Base-by-base conservation (phyloP, 2,113 vertebrate species). In the Cebidichthys violaceus region DNA sequence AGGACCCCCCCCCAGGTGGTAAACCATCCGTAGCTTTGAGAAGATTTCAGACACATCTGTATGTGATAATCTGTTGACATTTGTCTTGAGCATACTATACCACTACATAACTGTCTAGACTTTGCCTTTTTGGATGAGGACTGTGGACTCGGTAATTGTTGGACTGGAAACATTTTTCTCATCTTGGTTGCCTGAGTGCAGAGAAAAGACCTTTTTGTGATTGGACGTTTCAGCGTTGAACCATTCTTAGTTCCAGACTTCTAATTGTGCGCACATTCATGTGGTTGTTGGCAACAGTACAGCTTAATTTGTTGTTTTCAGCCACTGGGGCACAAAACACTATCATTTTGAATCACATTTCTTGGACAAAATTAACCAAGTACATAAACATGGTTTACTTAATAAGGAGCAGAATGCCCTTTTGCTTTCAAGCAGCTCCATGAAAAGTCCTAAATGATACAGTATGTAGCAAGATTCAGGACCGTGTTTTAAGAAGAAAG, bases 31-130 rank as follows among this genome's bases (percentile, higher is more conserved):
- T 57, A 57, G 54, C 54, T 57, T 27, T 24, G 73, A 81, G 76
- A 52, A 43, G 80, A 82, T 89, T 75, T 90, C 76, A 87, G 52
- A 72, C 9, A 73, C 75, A 75, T 77, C 73, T 81, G 66, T 79
- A 72, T 6, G 7, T 61, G 22, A 29, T 57, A 13, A 57, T 57
- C 17, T 27, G 54, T 62, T 81, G 76, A 85, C 72, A 54, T 75
- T 67, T 72, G 55, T 81, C 70, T 61, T 4, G 18, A 69, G 66
- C 45, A 24, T 50, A 33, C 18, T 37, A n/a, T 39, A 83, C 27
- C 71, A 45, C 69, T 70, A 69, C 33, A 71, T 35, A 37, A 35
- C 3, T 6, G 27, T 45, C 20, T 20, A 52, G 3, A 8, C 18
- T 52, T 22, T 35, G 24, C 15, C 14, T 13, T 13, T 57, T 29